Evolutionary conservation across 2,888 invertebrate genomes (phyloP).

Genomic region (Acanthosepion lycidas): DNA sequence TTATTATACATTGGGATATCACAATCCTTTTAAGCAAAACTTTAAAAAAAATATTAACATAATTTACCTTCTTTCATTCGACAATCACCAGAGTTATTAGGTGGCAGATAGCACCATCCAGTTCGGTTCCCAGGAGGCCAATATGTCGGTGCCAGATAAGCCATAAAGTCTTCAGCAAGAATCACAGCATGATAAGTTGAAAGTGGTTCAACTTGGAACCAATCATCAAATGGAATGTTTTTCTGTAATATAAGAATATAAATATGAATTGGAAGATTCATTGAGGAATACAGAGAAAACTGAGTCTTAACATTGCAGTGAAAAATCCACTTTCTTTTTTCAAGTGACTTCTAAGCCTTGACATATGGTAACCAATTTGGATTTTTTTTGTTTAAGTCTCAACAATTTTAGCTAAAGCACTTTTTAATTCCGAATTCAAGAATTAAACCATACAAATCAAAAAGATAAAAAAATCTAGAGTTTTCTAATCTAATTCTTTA

Average conservation of each 20-base stretch:
- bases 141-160: conserved; percentile 63
- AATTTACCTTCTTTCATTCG: conserved; percentile 70
- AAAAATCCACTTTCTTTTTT: too few relatives aligned
- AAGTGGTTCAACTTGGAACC: conserved; percentile 68
- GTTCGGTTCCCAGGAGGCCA: conserved; percentile 70
- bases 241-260: conserved; percentile 60
- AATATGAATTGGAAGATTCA: too few relatives aligned
- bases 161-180: conserved; percentile 71
- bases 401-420: too few relatives aligned
- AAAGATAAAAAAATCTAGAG: too few relatives aligned
- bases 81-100: conserved; percentile 57
- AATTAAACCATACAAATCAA: too few relatives aligned
- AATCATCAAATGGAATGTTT: conserved; percentile 71
- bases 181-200: conserved; percentile 68
- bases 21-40: neutral
- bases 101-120: conserved; percentile 66
- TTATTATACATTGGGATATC: too few relatives aligned
- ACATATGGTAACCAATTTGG: too few relatives aligned
- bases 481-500: too few relatives aligned
- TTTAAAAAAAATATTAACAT: neutral
- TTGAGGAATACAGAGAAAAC: neutral
- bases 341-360: too few relatives aligned
- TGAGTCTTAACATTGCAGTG: neutral
- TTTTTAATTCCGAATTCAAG: too few relatives aligned
- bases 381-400: too few relatives aligned